A percentile compares a stretch with the other conserved stretches of the same genome.
Conservation (phyloP, 2,888 invertebrate genomes). For the Drosophila merina region DNA sequence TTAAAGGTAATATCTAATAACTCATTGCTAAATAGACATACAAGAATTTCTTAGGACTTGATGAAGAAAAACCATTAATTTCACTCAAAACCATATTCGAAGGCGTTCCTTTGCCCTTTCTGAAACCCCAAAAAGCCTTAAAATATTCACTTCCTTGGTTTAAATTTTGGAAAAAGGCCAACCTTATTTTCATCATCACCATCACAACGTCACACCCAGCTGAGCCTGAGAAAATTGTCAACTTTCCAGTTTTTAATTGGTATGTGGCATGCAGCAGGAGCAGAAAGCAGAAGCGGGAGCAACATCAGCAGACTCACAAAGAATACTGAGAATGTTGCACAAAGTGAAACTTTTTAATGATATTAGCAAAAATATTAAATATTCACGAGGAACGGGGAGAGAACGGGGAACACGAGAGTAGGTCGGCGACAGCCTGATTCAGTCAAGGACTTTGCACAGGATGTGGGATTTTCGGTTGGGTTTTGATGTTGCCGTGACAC, state of each 20-base stretch:
- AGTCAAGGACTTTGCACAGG: constrained; percentile 58
- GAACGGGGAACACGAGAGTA: no score
- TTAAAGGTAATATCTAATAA: constrained; percentile 9
- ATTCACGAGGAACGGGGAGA: constrained; percentile 31
- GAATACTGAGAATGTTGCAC: constrained; percentile 48
- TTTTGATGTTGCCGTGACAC: constrained; percentile 38
- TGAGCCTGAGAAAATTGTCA: constrained; percentile 46
- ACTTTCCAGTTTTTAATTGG: constrained; percentile 68
- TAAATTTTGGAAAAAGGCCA: constrained; percentile 6
- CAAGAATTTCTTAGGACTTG: neutral
- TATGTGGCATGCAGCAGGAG: constrained; percentile 18
- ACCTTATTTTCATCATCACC: neutral
- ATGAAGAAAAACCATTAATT: neutral
- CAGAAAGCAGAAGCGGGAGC: neutral
- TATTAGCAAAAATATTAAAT: constrained; percentile 64
- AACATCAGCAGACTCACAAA: constrained; percentile 23
- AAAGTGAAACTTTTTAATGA: constrained; percentile 73
- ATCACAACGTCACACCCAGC: constrained; percentile 8
- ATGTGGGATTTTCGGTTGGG: constrained; percentile 41
- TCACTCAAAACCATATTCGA: neutral
- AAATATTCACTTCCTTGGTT: neutral
- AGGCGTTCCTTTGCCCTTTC: neutral
- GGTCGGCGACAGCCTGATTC: constrained; percentile 8
- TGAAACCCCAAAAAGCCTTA: neutral
- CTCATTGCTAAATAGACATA: neutral